Percentiles rank a stretch among this genome's conserved stretches.
phyloP scores from a whole-genome alignment of 1,140 invertebrate genomes.

The Adoxophyes honmai region DNA sequence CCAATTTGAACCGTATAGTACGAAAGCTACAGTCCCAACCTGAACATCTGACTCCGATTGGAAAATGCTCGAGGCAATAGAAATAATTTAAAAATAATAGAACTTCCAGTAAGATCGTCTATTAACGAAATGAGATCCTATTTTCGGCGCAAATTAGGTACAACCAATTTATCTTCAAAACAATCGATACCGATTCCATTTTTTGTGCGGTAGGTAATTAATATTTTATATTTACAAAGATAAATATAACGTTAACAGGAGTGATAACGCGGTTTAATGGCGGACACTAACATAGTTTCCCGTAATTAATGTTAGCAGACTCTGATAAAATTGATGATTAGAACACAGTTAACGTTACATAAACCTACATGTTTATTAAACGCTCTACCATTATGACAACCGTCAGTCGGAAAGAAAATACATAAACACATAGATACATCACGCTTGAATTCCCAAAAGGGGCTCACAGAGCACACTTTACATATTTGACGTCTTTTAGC shows the following conservation, averaged over 20 bases:
- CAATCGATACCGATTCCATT: no score
- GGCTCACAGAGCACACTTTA: no score
- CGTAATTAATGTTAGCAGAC: slow-evolving; percentile 61
- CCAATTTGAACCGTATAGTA: slow-evolving; percentile 17
- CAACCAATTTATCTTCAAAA: no score
- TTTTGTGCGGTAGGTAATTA: no score
- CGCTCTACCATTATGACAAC: no score
- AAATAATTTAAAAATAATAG: slow-evolving; percentile 15
- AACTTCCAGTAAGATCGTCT: slow-evolving; percentile 1
- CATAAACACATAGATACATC: no score
- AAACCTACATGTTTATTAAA: slow-evolving; percentile 34
- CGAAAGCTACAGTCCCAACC: neutral
- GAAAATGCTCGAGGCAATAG: slow-evolving; percentile 12
- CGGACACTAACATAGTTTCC: slow-evolving; percentile 53
- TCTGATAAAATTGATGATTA: slow-evolving; percentile 66
- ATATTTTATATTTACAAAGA: slow-evolving; percentile 26
- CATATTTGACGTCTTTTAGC: no score
- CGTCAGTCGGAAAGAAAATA: no score
- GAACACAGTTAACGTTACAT: slow-evolving; percentile 46
- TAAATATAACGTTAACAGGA: slow-evolving; percentile 37
- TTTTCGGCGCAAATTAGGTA: neutral
- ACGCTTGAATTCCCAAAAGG: no score
- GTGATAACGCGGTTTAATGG: slow-evolving; percentile 46
- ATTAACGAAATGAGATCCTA: slow-evolving; percentile 1
- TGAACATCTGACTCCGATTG: neutral